Evolutionary conservation across 2,113 vertebrate species (phyloP), one percentile per base, ranked within the genome.

Genomic region (Plecotus auritus): DNA sequence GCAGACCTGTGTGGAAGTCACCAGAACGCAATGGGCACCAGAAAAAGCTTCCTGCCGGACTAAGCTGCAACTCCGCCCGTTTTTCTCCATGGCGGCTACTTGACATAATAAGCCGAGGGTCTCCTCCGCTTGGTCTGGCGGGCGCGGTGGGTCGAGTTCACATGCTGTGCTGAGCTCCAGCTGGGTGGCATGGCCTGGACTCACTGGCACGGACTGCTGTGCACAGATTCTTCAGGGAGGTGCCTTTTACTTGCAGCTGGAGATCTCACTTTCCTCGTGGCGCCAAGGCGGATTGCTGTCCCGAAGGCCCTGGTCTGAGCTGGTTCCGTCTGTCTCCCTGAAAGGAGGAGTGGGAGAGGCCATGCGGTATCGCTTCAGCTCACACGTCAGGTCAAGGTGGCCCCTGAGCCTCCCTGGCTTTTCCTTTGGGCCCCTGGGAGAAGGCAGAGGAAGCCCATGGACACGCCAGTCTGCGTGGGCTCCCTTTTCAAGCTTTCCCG

Each of bases 391-490:
- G 47, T 59, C 26, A 20, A 13, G 16, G 22, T 72, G 30, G 47
- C 30, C 59, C 22, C 23, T 87, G 76, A 69, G 40, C 11, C 32
- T 56, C n/a, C 35, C 4, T 54, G 70, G 42, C 59, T 93, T 84
- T 72, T 69, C 78, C 61, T 23, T 23, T 26, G 67, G 89, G 42
- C 26, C 72, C 61, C 64, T 35, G 12, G 11, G 18, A 73, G 59
- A 51, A 81, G 95, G 30, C 16, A 47, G 23, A 89, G n/a, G 87
- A 64, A 64, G 23, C 9, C 5, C 9, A 30, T 54, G 26, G 76
- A 1, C 7, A 4, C 7, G 40, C 56, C 9, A 0, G 14, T n/a
- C 30, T 26, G 42, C 66, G 23, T 54, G 28, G 0, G 1, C 37
- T 17, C 78, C 35, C 45, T 87, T 77, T 37, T 37, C 26, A 61